Conservation (phyloP, 2,113 vertebrate genomes). For the Acanthochromis polyacanthus region DNA sequence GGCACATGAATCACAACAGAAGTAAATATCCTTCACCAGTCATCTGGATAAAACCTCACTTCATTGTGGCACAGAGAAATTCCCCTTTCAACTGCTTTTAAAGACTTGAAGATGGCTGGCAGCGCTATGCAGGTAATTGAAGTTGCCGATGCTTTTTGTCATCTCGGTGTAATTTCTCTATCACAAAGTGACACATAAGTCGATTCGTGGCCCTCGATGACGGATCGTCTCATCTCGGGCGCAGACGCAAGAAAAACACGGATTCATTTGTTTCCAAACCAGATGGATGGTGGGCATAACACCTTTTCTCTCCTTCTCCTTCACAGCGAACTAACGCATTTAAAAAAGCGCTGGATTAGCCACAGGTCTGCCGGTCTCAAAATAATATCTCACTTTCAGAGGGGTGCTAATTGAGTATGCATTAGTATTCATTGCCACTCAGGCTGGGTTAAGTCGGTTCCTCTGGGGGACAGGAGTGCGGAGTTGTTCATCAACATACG, state of each 20-base stretch:
- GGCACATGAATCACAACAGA: conserved; percentile 31
- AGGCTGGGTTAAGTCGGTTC: conserved; percentile 51
- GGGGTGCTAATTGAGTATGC: conserved; percentile 69
- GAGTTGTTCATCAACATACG: conserved; percentile 58
- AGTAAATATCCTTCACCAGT: conserved; percentile 55
- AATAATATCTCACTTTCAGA: conserved; percentile 70
- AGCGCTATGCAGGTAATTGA: conserved; percentile 75
- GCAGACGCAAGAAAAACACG: conserved; percentile 63
- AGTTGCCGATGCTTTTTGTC: conserved; percentile 76
- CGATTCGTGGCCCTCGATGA: conserved; percentile 75
- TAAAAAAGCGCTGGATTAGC: conserved; percentile 53
- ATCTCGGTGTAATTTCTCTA: conserved; percentile 82
- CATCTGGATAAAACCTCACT: conserved; percentile 56
- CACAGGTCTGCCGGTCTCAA: conserved; percentile 37
- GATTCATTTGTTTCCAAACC: conserved; percentile 75
- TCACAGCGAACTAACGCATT: conserved; percentile 50
- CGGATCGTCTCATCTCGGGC: conserved; percentile 74
- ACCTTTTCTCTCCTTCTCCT: conserved; percentile 32
- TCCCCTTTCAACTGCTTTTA: conserved; percentile 68
- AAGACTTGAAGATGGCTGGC: conserved; percentile 70
- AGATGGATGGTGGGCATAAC: conserved; percentile 52
- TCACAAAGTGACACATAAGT: conserved; percentile 75
- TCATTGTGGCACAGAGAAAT: conserved; percentile 61
- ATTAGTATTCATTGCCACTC: conserved; percentile 78
- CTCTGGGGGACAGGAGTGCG: conserved; percentile 46